Evolutionary conservation across 30 jellyfish, hydroid and myxozoan species (phyloP).

Genomic region (Rhopilema esculentum): DNA sequence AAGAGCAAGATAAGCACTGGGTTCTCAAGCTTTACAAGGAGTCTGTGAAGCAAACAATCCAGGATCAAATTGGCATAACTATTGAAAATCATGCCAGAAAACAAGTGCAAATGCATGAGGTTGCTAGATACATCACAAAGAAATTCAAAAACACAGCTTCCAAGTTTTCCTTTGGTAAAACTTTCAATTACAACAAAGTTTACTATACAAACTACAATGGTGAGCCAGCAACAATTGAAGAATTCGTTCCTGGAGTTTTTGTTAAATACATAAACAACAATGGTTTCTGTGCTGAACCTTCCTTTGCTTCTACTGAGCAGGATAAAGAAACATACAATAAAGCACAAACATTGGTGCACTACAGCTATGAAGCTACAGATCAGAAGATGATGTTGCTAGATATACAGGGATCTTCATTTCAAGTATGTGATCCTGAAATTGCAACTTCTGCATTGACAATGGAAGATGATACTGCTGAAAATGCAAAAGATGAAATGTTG

Average conservation of each 20-base stretch:
- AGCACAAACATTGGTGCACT: no score
- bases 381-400: slow-evolving; percentile 3
- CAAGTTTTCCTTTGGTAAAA: not conserved
- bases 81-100: slow-evolving; percentile 41
- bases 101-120: slow-evolving; percentile 63
- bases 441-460: no score
- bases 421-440: not conserved
- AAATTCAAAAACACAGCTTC: slow-evolving; percentile 2
- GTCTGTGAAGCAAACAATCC: not conserved
- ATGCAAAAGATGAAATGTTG: no score
- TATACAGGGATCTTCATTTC: not conserved
- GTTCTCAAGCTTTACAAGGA: slow-evolving; percentile 10
- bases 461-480: no score
- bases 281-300: slow-evolving; percentile 6
- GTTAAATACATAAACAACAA: slow-evolving; percentile 28
- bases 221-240: slow-evolving; percentile 45
- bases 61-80: not conserved
- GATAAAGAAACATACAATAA: not conserved
- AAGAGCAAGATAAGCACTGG: slow-evolving; percentile 3
- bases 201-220: not conserved
- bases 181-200: slow-evolving; percentile 16
- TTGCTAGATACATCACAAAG: slow-evolving; percentile 50
- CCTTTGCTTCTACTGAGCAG: not conserved
- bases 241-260: slow-evolving; percentile 27
- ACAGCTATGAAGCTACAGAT: slow-evolving; percentile 1